These are phyloP conservation scores for Agrochola litura DNA, from an alignment of 2,888 invertebrate species.

Conservation along the genomic window DNA sequence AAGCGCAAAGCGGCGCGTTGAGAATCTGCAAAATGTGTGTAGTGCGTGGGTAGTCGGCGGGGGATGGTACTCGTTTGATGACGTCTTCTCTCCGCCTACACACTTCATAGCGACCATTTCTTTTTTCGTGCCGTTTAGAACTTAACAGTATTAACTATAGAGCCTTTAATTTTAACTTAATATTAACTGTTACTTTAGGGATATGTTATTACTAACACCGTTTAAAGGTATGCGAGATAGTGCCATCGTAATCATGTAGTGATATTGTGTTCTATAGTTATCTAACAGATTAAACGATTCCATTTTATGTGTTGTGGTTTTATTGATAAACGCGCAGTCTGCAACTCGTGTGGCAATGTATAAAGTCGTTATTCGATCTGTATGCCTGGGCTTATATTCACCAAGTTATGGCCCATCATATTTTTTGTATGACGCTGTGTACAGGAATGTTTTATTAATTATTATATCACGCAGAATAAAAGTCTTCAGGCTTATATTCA, in stretches of 20 bases:
- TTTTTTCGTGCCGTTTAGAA: neutral
- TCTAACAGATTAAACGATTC: constrained; percentile 60
- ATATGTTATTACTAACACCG: constrained; percentile 49
- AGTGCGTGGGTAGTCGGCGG: constrained; percentile 21
- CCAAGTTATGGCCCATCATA: neutral
- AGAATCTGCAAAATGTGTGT: constrained; percentile 6
- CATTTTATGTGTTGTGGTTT: constrained; percentile 46
- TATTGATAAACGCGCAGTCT: constrained; percentile 30
- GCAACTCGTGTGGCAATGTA: constrained; percentile 1
- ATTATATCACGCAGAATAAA: too few relatives aligned
- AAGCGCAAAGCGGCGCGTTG: neutral
- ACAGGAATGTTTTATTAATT: neutral
- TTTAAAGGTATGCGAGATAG: constrained; percentile 36
- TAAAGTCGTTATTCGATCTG: constrained; percentile 27
- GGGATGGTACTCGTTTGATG: constrained; percentile 18
- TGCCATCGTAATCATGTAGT: constrained; percentile 50
- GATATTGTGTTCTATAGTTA: constrained; percentile 51
- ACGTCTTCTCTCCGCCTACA: constrained; percentile 44
- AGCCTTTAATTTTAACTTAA: constrained; percentile 45
- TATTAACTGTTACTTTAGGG: constrained; percentile 20
- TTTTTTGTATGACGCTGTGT: neutral
- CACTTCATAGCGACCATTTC: constrained; percentile 3
- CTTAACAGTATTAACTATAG: constrained; percentile 50
- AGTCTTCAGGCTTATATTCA: too few relatives aligned
- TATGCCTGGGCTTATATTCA: constrained; percentile 8